Conservation (phyloP, 2,797 vertebrate genomes). For the Melanotaenia parkinsoni region DNA sequence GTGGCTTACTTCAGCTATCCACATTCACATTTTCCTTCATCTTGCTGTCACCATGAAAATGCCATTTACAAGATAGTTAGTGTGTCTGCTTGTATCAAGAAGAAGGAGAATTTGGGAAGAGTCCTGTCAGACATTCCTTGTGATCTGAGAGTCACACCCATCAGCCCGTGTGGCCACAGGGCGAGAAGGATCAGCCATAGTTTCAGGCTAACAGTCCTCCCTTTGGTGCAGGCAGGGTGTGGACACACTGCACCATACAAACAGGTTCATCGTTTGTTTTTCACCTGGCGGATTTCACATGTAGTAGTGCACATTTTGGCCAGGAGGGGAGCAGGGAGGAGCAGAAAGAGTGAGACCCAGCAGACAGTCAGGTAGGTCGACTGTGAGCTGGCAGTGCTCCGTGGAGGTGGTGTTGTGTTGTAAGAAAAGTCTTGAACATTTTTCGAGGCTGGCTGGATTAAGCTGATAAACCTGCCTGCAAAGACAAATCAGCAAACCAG, state of each 20-base stretch:
- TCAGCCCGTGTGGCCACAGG: rapidly evolving
- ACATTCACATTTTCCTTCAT: not conserved
- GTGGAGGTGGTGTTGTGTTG: not conserved
- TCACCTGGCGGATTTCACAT: constrained; percentile 5
- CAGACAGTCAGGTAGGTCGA: constrained; percentile 13
- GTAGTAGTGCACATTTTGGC: not conserved
- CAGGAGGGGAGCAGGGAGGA: not conserved
- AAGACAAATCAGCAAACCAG: not conserved
- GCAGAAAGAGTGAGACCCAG: not conserved
- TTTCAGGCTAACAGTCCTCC: constrained; percentile 15
- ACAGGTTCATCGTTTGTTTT: constrained; percentile 55
- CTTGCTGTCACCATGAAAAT: not conserved
- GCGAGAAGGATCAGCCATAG: constrained; percentile 7
- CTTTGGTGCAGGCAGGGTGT: constrained; percentile 33
- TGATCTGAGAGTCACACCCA: not conserved
- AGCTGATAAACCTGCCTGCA: not conserved
- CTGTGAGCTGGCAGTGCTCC: constrained; percentile 11
- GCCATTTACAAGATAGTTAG: not conserved
- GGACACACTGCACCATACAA: constrained; percentile 8
- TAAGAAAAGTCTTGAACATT: constrained; percentile 2
- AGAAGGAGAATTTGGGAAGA: constrained; percentile 30
- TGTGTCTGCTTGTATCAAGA: not conserved
- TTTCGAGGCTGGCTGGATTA: not conserved
- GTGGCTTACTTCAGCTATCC: not conserved
- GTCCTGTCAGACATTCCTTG: constrained; percentile 21